Conservation (phyloP, 2,888 invertebrate species). For the Amitus sp. region DNA sequence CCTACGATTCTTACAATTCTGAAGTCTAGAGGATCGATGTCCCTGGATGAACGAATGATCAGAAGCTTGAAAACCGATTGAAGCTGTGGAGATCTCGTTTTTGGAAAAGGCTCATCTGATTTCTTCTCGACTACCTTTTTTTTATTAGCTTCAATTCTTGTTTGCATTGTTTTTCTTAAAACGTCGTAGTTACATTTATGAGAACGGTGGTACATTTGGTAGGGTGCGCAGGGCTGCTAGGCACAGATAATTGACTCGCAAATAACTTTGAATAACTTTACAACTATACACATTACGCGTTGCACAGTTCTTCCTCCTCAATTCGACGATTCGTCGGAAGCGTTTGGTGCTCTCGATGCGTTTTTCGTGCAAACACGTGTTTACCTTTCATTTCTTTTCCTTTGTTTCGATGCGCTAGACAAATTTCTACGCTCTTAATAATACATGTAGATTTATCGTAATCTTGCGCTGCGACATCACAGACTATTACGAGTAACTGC, state of each 20-base stretch:
- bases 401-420: conserved; percentile 32
- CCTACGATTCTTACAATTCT: no score
- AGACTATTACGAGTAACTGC: conserved; percentile 49
- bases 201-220: conserved; percentile 65
- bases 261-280: conserved; percentile 69
- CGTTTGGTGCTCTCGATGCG: conserved; percentile 29
- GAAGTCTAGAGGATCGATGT: no score
- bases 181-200: conserved; percentile 51
- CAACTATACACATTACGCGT: conserved; percentile 65
- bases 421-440: conserved; percentile 51
- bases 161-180: conserved; percentile 44
- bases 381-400: conserved; percentile 23
- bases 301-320: no score
- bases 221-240: conserved; percentile 68
- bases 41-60: no score
- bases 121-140: conserved; percentile 36
- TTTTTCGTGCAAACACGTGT: conserved; percentile 31
- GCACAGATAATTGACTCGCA: conserved; percentile 75
- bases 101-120: no score
- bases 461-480: conserved; percentile 50
- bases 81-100: no score
- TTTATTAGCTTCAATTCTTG: conserved; percentile 31
- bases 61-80: no score
- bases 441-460: conserved; percentile 52
- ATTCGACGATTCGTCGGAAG: conserved; percentile 16